Evolutionary conservation across 2,797 vertebrate genomes (phyloP).

Genomic region (Sebastes dallii): DNA sequence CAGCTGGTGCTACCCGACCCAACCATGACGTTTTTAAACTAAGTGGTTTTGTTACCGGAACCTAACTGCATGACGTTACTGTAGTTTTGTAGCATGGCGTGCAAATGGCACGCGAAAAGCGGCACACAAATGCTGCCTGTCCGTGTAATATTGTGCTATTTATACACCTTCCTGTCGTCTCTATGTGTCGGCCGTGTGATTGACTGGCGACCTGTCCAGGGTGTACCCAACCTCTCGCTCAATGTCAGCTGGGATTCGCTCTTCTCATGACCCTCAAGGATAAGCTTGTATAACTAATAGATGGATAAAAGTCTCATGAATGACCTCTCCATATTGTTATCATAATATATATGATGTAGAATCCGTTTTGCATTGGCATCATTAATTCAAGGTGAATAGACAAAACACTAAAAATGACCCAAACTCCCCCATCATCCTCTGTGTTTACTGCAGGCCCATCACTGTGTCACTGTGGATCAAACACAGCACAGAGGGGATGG

Average conservation of each 20-base stretch:
- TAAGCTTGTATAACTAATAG: not conserved
- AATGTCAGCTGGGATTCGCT: not conserved
- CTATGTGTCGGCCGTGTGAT: too few species aligned
- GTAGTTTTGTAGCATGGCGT: too few species aligned
- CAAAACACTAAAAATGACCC: conserved; percentile 22
- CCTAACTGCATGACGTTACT: too few species aligned
- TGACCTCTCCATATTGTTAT: not conserved
- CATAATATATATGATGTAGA: not conserved
- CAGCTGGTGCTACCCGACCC: too few species aligned
- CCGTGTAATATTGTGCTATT: too few species aligned
- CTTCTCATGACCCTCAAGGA: not conserved
- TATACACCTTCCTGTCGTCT: too few species aligned
- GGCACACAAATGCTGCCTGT: fast-evolving
- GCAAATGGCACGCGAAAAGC: fast-evolving
- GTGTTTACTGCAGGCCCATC: conserved; percentile 55
- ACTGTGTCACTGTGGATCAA: conserved; percentile 62
- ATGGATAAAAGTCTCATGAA: not conserved
- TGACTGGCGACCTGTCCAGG: too few species aligned
- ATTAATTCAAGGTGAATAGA: not conserved
- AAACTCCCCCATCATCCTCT: not conserved
- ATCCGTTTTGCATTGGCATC: not conserved
- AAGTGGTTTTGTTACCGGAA: too few species aligned
- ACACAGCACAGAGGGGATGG: too few species aligned
- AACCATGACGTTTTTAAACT: too few species aligned
- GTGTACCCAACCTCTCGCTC: fast-evolving